These are phyloP conservation scores for Brevimyrus niger DNA, from an alignment of 2,113 vertebrate species.

Conservation along the genomic window DNA sequence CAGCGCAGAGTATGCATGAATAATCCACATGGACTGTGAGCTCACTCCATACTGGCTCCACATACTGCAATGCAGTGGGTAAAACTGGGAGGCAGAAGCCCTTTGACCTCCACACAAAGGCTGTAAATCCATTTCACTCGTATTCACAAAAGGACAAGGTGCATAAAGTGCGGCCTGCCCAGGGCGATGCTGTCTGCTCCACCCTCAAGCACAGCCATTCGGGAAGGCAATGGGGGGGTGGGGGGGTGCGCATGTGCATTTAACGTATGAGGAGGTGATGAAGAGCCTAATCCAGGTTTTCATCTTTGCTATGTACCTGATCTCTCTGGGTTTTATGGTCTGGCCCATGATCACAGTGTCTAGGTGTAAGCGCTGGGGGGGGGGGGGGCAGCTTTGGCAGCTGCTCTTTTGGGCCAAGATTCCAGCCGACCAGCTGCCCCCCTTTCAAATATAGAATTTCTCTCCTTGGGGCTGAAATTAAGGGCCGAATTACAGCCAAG, in stretches of 20 bases:
- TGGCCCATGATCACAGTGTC: constrained; percentile 4
- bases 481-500: background rate
- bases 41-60: background rate
- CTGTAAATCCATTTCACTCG: background rate
- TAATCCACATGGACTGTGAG: background rate
- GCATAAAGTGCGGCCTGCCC: background rate
- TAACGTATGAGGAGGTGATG: background rate
- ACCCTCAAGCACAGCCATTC: background rate
- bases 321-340: background rate
- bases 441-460: background rate
- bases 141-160: background rate
- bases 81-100: background rate
- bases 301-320: constrained; percentile 13
- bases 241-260: background rate
- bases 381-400: background rate
- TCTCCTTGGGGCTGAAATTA: background rate
- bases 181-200: background rate
- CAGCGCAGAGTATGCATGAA: background rate
- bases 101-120: background rate
- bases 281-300: constrained; percentile 1
- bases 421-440: constrained; percentile 5
- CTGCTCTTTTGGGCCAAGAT: background rate
- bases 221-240: background rate
- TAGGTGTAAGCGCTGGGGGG: background rate
- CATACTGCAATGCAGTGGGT: background rate